Evolutionary conservation across 2,888 invertebrate species (phyloP).

Genomic region (Copidosoma aretas): DNA sequence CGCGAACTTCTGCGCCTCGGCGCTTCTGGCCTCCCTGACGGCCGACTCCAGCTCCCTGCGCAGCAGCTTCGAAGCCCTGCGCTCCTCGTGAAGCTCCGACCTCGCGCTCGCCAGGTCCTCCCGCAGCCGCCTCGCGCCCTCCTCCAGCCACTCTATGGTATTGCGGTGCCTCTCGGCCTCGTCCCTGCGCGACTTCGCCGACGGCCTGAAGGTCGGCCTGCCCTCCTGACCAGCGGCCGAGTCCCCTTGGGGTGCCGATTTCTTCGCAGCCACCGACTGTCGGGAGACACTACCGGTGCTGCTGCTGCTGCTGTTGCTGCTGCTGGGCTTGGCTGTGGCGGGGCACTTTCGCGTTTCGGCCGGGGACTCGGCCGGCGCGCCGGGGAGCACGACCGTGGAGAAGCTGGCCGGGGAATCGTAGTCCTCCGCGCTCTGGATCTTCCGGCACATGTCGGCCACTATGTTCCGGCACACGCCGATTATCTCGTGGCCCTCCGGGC

Average conservation of each 20-base stretch:
- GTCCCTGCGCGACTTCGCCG: conserved; percentile 30
- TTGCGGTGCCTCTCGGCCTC: conserved; percentile 50
- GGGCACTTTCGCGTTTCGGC: not conserved
- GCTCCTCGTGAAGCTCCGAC: conserved; percentile 53
- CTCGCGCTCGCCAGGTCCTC: conserved; percentile 53
- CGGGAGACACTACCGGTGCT: not conserved
- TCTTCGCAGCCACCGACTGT: not conserved
- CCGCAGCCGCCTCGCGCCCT: conserved; percentile 50
- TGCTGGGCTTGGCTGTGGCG: not conserved
- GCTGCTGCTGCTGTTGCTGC: not conserved
- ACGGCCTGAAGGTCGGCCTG: too few species aligned
- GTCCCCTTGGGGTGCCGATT: not conserved
- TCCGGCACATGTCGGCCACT: not conserved
- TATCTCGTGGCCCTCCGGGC: not conserved
- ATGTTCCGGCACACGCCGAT: conserved; percentile 11
- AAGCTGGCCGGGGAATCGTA: too few species aligned
- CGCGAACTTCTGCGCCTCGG: conserved; percentile 51
- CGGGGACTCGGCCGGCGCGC: not conserved
- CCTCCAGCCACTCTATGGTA: conserved; percentile 56
- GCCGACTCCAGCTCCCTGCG: conserved; percentile 49
- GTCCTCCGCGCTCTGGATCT: not conserved
- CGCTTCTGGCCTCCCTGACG: conserved; percentile 47
- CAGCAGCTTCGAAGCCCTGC: conserved; percentile 49
- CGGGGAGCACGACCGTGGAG: too few species aligned
- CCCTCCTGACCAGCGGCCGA: too few species aligned